These are phyloP conservation scores for Xanthia icteritia DNA, from an alignment of 2,888 invertebrate genomes.

Conservation along the genomic window DNA sequence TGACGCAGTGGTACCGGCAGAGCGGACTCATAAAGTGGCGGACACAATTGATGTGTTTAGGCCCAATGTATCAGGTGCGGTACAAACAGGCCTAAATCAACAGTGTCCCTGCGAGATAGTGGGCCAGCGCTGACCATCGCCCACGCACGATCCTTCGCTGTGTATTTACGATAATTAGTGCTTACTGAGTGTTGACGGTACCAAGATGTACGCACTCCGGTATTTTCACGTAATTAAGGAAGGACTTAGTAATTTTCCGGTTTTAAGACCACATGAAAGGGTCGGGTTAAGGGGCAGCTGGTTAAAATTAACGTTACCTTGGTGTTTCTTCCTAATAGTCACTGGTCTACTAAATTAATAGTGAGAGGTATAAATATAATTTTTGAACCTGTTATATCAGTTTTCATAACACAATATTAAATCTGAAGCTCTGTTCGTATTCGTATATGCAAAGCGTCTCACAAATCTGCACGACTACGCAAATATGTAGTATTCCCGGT, in stretches of 20 bases:
- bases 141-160: conserved; percentile 25
- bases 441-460: conserved; percentile 13
- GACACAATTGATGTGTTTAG: conserved; percentile 66
- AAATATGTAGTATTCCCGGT: conserved; percentile 20
- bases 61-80: conserved; percentile 63
- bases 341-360: not conserved
- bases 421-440: conserved; percentile 3
- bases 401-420: not conserved
- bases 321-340: not conserved
- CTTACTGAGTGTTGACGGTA: conserved; percentile 52
- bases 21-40: conserved; percentile 57
- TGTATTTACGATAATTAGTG: conserved; percentile 66
- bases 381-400: not conserved
- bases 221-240: conserved; percentile 34
- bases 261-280: conserved; percentile 12
- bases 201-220: conserved; percentile 37
- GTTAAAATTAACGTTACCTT: conserved; percentile 14
- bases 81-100: conserved; percentile 69
- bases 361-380: not conserved
- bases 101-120: conserved; percentile 63
- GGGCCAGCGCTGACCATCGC: conserved; percentile 48
- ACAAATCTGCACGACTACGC: conserved; percentile 7
- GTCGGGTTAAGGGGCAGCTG: conserved; percentile 12
- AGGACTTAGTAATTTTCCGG: conserved; percentile 18
- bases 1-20: conserved; percentile 26